phyloP scores from a whole-genome alignment of 2,797 vertebrate species.

The Hyperoplus immaculatus region DNA sequence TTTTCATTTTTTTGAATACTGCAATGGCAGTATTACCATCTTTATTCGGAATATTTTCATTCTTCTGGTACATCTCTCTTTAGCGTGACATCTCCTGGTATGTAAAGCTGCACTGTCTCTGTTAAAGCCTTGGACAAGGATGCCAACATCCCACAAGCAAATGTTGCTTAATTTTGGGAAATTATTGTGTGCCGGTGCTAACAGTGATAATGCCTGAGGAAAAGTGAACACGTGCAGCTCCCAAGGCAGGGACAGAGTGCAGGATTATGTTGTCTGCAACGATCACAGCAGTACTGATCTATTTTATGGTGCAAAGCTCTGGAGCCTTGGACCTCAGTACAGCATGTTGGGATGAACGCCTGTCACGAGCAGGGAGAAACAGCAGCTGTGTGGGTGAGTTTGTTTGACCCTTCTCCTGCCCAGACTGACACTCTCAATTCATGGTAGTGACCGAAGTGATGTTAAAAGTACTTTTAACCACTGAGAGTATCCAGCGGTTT shows the following conservation, averaged over 20 bases:
- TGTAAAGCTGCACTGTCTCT: constrained; percentile 46
- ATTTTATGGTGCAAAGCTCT: constrained; percentile 76
- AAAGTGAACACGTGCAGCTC: constrained; percentile 66
- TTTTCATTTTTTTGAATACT: constrained; percentile 29
- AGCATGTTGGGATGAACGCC: constrained; percentile 83
- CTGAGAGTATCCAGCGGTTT: not conserved
- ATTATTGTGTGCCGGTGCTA: constrained; percentile 59
- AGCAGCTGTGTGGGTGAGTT: constrained; percentile 88
- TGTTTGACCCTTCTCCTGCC: constrained; percentile 13
- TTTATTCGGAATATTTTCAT: constrained; percentile 21
- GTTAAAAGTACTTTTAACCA: not conserved
- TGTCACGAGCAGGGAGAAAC: constrained; percentile 65
- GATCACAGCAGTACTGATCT: constrained; percentile 77
- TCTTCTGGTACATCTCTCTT: constrained; percentile 24
- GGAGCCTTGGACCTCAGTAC: constrained; percentile 62
- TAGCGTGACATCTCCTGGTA: constrained; percentile 22
- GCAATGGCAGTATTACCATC: constrained; percentile 27
- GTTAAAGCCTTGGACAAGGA: constrained; percentile 60
- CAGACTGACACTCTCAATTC: not conserved
- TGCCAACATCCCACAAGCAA: constrained; percentile 63
- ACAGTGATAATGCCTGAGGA: constrained; percentile 77
- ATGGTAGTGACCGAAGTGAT: constrained; percentile 2
- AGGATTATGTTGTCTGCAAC: constrained; percentile 87
- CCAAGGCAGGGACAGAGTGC: constrained; percentile 43
- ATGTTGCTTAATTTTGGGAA: constrained; percentile 63